phyloP scores from a whole-genome alignment of 37 sponge, comb jelly and placozoan species.

The Geodia barretti region DNA sequence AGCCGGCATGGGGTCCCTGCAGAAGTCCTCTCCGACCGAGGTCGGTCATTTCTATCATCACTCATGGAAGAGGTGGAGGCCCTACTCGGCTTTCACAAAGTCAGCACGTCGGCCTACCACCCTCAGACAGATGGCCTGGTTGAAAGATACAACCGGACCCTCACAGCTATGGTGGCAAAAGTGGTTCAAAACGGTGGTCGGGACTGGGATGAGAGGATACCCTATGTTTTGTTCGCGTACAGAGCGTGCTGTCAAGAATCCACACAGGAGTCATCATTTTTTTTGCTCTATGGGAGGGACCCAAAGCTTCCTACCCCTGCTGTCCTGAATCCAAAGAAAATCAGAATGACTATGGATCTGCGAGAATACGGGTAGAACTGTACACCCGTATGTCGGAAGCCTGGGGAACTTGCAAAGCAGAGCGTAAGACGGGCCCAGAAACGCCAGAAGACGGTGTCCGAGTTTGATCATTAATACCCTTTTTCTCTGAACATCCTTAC shows the following conservation, averaged over 20 bases:
- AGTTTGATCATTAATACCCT: too few species aligned
- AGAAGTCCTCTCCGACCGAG: constrained; percentile 35
- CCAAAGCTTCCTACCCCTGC: constrained; percentile 19
- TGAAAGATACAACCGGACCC: constrained; percentile 38
- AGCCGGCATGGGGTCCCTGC: constrained; percentile 41
- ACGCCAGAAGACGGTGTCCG: too few species aligned
- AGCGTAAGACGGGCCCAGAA: too few species aligned
- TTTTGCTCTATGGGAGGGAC: constrained; percentile 42
- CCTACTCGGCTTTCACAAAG: too few species aligned
- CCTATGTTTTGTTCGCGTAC: constrained; percentile 45
- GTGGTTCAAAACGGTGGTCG: neutral
- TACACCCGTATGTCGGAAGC: too few species aligned
- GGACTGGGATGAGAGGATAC: constrained; percentile 39
- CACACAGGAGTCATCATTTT: constrained; percentile 27
- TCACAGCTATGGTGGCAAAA: constrained; percentile 32
- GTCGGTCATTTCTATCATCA: constrained; percentile 16
- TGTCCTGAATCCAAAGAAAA: neutral
- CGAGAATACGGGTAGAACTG: too few species aligned
- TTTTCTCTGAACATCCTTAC: too few species aligned
- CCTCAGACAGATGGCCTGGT: too few species aligned
- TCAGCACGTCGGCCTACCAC: too few species aligned
- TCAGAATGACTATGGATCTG: neutral
- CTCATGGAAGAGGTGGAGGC: constrained; percentile 1
- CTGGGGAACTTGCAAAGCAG: too few species aligned
- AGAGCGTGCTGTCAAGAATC: constrained; percentile 11